Conservation (phyloP, 2,888 invertebrate species). For the Agrochola circellaris region DNA sequence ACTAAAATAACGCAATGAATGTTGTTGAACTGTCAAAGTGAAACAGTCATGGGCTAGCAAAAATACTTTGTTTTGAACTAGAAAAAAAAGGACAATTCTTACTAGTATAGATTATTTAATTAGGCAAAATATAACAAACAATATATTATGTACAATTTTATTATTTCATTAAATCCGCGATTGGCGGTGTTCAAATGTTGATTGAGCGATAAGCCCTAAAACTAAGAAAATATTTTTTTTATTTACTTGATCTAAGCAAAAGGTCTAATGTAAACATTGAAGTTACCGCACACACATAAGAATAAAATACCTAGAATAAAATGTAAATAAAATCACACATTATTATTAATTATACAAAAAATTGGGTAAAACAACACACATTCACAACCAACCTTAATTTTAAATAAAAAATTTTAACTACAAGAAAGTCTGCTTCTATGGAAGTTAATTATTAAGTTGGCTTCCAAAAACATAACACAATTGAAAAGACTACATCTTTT, state of each 20-base stretch:
- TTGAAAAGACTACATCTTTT: constrained; percentile 36
- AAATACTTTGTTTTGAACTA: neutral
- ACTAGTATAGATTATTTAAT: constrained; percentile 61
- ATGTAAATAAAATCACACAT: constrained; percentile 47
- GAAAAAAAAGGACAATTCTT: constrained; percentile 21
- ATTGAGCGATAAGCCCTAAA: constrained; percentile 66
- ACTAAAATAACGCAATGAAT: too few species aligned
- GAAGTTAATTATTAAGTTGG: constrained; percentile 30
- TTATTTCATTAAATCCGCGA: constrained; percentile 52
- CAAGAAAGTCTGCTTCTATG: constrained; percentile 11
- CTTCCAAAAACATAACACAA: constrained; percentile 28
- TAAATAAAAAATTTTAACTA: constrained; percentile 24
- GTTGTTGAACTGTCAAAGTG: too few species aligned
- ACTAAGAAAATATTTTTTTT: constrained; percentile 57
- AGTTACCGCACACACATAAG: constrained; percentile 41
- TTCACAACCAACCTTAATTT: constrained; percentile 42
- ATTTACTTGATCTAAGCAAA: constrained; percentile 59
- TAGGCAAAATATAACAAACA: constrained; percentile 60
- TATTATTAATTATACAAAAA: constrained; percentile 47
- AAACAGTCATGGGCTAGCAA: neutral
- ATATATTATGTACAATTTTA: constrained; percentile 64
- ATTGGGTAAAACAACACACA: constrained; percentile 51
- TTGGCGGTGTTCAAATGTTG: constrained; percentile 47
- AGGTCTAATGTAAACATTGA: constrained; percentile 42
- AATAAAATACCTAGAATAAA: constrained; percentile 54